Evolutionary conservation across 2,797 vertebrate species (phyloP).

Genomic region (Syngnathus acus): DNA sequence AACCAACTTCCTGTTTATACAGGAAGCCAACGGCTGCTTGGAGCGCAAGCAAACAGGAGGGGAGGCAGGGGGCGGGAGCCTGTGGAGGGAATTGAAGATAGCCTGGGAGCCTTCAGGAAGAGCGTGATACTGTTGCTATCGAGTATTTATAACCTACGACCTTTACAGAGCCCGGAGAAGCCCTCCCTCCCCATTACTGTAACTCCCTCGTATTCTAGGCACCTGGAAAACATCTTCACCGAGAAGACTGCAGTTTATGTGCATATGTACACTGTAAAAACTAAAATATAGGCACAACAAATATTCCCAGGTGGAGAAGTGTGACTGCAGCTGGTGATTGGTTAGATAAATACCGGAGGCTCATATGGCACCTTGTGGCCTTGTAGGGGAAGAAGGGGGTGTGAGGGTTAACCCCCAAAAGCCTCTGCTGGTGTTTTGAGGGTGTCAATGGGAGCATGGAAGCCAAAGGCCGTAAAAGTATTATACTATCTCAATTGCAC

Average conservation of each 20-base stretch:
- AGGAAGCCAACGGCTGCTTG: slow-evolving; percentile 32
- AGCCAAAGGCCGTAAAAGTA: slow-evolving; percentile 37
- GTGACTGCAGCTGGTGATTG: slow-evolving; percentile 13
- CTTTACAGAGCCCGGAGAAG: slow-evolving; percentile 49
- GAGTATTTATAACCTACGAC: slow-evolving; percentile 69
- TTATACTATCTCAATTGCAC: slow-evolving; percentile 52
- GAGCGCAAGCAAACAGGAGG: slow-evolving; percentile 19
- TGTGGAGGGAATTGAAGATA: not conserved
- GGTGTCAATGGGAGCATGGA: slow-evolving; percentile 37
- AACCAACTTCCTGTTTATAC: slow-evolving; percentile 41
- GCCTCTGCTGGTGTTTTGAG: slow-evolving; percentile 22
- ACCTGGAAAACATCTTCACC: slow-evolving; percentile 51
- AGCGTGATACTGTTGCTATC: slow-evolving; percentile 54
- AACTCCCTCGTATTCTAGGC: slow-evolving; percentile 28
- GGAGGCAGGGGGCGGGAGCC: not conserved
- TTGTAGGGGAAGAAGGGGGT: slow-evolving; percentile 9
- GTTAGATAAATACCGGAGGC: slow-evolving; percentile 17
- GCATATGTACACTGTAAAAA: not conserved
- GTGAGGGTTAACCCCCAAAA: slow-evolving; percentile 13
- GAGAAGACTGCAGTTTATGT: not conserved
- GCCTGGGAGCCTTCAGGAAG: slow-evolving; percentile 41
- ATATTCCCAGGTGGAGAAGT: not conserved
- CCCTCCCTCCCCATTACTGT: slow-evolving; percentile 36
- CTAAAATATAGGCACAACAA: not conserved
- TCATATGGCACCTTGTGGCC: slow-evolving; percentile 25